A percentile compares a stretch with the other conserved stretches of the same genome.
Conservation (phyloP, 1,140 invertebrate species). For the Pygmarrhopalites habei region DNA sequence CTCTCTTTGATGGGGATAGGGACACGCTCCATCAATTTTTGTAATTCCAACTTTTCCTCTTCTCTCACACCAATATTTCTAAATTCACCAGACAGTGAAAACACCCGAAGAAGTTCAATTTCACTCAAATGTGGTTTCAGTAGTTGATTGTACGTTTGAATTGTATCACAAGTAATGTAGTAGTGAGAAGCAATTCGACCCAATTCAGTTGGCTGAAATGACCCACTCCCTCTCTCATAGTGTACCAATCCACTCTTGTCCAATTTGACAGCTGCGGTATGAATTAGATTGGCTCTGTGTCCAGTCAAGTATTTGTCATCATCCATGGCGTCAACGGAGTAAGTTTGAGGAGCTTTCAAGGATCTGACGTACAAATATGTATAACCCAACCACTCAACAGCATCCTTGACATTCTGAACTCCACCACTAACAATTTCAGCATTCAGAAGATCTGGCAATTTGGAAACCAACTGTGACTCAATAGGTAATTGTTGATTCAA, state of each 20-base stretch:
- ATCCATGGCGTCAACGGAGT: constrained; percentile 29
- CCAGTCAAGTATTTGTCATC: constrained; percentile 30
- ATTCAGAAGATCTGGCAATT: constrained; percentile 93
- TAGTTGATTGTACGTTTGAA: constrained; percentile 93
- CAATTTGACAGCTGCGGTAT: constrained; percentile 84
- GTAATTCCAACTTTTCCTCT: constrained; percentile 95
- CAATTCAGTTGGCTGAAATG: constrained; percentile 87
- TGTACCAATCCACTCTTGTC: constrained; percentile 89
- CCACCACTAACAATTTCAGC: constrained; percentile 94
- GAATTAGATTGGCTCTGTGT: constrained; percentile 88
- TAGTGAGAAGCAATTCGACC: constrained; percentile 97
- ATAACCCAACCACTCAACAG: constrained; percentile 92
- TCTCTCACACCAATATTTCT: constrained; percentile 88
- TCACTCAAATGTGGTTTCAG: constrained; percentile 94
- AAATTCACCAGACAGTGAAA: constrained; percentile 94
- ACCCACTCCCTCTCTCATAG: constrained; percentile 91
- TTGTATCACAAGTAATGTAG: constrained; percentile 95
- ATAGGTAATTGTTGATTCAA: constrained; percentile 94
- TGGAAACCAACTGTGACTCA: constrained; percentile 73
- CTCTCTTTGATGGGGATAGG: constrained; percentile 99
- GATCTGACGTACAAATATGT: constrained; percentile 88
- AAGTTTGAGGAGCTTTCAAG: constrained; percentile 27
- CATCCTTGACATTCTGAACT: constrained; percentile 89
- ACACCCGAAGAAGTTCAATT: constrained; percentile 97
- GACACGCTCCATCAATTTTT: constrained; percentile 94